Evolutionary conservation across 2,113 vertebrate genomes (phyloP), one percentile per base, ranked within the genome.

Genomic region (Myiagra hebetior): DNA sequence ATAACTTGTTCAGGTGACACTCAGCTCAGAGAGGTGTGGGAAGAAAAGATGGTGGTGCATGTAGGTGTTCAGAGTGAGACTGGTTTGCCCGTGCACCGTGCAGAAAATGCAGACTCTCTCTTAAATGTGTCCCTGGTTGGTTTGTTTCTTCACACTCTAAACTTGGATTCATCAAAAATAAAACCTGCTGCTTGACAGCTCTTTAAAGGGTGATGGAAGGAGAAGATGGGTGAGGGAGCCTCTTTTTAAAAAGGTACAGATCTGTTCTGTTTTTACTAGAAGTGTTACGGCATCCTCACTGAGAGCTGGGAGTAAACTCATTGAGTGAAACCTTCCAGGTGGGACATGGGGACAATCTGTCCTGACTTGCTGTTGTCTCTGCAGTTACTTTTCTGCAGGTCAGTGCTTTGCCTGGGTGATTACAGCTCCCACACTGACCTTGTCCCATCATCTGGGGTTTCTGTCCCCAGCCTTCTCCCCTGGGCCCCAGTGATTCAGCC

Each of bases 131-230:
- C 59, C 46, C 39, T 65, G 35, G 20, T 30, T 62, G 46, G 26
- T 87, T 89, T 87, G 55, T 84, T 92, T 55, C 55, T 56, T 84
- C 85, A 89, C 84, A 65, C 68, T 52, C 73, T 75, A 67, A 87
- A 87, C 85, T 84, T 10, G 2, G 69, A 80, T 74, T 89, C 56
- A 81, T 35, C 85, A 78, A 75, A 96, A 96, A 87, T 82, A 94
- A 94, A 77, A 85, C 73, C 69, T 89, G 52, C 79, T 91, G 72
- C 72, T 41, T 94, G 80, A 65, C 87, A 97, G 87, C 28, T 67
- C 79, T 70, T 77, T 47, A 74, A 74, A 91, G 63, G 39, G 35
- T 84, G 72, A 59, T 55, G 57, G 70, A 65, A 92, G 42, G 44
- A 73, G 37, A 85, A 83, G 64, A 64, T 31, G 59, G 26, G 37